These are phyloP conservation scores for Bellardia bayeri DNA, from an alignment of 2,888 invertebrate genomes.

Conservation along the genomic window DNA sequence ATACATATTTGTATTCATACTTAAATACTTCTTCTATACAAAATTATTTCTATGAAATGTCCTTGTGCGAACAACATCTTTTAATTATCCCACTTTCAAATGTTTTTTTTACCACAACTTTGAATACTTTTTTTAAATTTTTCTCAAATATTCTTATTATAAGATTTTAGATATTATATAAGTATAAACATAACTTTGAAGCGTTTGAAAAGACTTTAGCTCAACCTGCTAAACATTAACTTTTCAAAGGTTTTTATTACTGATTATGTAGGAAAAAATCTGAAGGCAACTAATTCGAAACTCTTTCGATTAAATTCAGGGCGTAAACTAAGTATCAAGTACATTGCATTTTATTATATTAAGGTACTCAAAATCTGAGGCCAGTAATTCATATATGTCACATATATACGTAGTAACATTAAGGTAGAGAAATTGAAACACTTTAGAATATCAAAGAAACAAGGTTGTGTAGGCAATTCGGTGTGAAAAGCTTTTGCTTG, in stretches of 20 bases:
- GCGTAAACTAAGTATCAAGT: background rate
- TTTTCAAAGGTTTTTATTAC: conserved; percentile 10
- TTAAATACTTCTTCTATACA: conserved; percentile 5
- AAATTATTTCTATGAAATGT: conserved; percentile 24
- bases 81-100: background rate
- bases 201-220: conserved; percentile 4
- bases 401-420: too few species aligned
- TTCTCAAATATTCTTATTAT: background rate
- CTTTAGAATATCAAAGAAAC: too few species aligned
- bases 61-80: conserved; percentile 45
- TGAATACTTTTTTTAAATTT: background rate
- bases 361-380: too few species aligned
- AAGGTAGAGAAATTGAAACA: too few species aligned
- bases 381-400: too few species aligned
- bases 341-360: too few species aligned
- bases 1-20: background rate
- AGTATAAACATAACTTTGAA: background rate
- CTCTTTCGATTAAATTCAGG: conserved; percentile 20
- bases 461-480: too few species aligned
- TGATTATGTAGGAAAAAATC: background rate
- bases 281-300: conserved; percentile 16
- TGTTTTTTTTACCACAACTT: conserved; percentile 2
- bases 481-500: too few species aligned
- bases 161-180: background rate
- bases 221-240: background rate